A percentile compares a stretch with the other conserved stretches of the same genome.
phyloP scores from a whole-genome alignment of 2,888 invertebrate genomes.

The Galerucella calmariensis region DNA sequence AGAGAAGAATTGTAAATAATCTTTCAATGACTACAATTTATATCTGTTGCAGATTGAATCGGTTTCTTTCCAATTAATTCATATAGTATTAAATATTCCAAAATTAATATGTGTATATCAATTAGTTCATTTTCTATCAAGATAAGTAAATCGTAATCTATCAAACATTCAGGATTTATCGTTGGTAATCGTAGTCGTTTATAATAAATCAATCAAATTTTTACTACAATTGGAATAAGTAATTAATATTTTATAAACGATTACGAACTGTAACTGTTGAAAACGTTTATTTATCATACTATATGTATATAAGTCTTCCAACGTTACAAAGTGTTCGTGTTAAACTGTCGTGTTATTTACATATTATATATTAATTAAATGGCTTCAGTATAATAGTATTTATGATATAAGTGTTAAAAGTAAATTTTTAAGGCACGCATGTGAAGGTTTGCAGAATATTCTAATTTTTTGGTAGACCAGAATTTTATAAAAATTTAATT shows the following conservation, averaged over 20 bases:
- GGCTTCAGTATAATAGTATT: background rate
- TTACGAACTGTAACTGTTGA: constrained; percentile 18
- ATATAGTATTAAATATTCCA: constrained; percentile 49
- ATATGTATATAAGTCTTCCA: background rate
- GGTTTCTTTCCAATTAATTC: constrained; percentile 49
- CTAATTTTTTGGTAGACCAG: too few species aligned
- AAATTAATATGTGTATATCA: constrained; percentile 50
- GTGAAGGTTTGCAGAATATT: too few species aligned
- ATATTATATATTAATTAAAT: constrained; percentile 5
- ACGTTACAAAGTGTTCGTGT: background rate
- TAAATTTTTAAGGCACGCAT: too few species aligned
- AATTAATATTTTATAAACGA: constrained; percentile 25
- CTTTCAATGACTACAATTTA: constrained; percentile 47
- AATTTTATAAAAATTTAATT: too few species aligned
- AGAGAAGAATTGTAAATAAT: constrained; percentile 21
- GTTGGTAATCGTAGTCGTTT: constrained; percentile 45
- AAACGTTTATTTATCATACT: background rate
- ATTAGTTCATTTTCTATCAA: constrained; percentile 49
- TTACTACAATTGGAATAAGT: constrained; percentile 23
- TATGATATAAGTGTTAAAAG: too few species aligned
- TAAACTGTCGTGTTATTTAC: background rate
- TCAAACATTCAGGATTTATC: constrained; percentile 47
- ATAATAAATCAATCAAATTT: constrained; percentile 45
- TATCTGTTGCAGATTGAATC: constrained; percentile 49
- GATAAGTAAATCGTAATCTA: constrained; percentile 29